phyloP scores from a whole-genome alignment of 1,140 invertebrate genomes.

The Drosophila hydei region DNA sequence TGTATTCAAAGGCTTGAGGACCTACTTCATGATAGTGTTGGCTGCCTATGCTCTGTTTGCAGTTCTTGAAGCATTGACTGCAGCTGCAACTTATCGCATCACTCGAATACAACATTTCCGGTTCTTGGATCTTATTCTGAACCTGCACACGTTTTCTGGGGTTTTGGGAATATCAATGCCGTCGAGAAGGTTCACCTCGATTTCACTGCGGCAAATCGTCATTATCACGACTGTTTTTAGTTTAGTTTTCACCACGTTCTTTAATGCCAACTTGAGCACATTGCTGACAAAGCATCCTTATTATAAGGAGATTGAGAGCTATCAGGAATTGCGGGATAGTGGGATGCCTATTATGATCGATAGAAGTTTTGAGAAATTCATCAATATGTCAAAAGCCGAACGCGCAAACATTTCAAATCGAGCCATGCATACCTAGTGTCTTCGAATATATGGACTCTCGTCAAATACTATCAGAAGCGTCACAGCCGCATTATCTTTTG shows the following conservation, averaged over 20 bases:
- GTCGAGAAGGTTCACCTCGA: background rate
- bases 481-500: background rate
- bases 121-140: slow-evolving; percentile 10
- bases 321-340: slow-evolving; percentile 37
- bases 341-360: slow-evolving; percentile 7
- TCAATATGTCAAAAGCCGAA: background rate
- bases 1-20: background rate
- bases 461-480: background rate
- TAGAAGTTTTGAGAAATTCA: background rate
- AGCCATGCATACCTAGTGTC: background rate
- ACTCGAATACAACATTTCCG: no score
- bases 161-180: slow-evolving; percentile 36
- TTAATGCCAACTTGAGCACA: slow-evolving; percentile 43
- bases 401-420: no score
- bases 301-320: background rate
- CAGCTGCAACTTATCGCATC: background rate
- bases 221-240: slow-evolving; percentile 45
- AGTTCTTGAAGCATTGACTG: slow-evolving; percentile 20
- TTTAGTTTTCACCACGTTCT: slow-evolving; percentile 25
- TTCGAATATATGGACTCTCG: background rate
- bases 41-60: slow-evolving; percentile 20
- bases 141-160: slow-evolving; percentile 30
- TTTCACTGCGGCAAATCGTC: slow-evolving; percentile 26
- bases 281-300: slow-evolving; percentile 24
- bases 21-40: slow-evolving; percentile 9